Evolutionary conservation across 2,797 vertebrate species (phyloP).

Genomic region (Zenarchopterus dispar): DNA sequence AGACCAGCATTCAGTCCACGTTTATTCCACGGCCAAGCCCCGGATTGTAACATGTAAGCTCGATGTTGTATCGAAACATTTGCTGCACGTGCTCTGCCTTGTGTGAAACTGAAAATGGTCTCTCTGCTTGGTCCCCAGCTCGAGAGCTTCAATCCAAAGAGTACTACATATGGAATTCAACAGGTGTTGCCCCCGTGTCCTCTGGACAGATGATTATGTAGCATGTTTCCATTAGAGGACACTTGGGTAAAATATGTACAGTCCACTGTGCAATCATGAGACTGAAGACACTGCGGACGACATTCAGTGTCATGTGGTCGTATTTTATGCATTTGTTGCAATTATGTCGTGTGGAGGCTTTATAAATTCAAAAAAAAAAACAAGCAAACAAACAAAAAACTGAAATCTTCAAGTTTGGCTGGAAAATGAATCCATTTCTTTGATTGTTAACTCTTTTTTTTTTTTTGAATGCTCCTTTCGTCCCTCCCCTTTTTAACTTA

Average conservation of each 20-base stretch:
- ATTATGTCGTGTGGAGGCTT: constrained; percentile 8
- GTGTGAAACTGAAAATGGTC: background rate
- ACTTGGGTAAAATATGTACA: background rate
- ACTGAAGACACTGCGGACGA: constrained; percentile 4
- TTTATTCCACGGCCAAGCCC: constrained; percentile 91
- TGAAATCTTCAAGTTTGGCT: background rate
- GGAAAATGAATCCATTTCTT: constrained; percentile 9
- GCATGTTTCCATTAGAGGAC: constrained; percentile 8
- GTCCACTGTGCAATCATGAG: background rate
- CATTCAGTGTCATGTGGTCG: background rate
- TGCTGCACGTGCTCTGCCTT: background rate
- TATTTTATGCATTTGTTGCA: background rate
- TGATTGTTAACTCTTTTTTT: constrained; percentile 4
- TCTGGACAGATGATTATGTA: constrained; percentile 78
- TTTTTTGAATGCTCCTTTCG: constrained; percentile 15
- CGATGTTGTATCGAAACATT: background rate
- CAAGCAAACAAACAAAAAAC: no score
- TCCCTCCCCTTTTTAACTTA: background rate
- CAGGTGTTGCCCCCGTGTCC: constrained; percentile 87
- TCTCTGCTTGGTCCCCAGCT: constrained; percentile 75
- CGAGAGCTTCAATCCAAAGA: constrained; percentile 91
- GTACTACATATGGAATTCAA: constrained; percentile 97
- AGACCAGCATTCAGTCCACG: constrained; percentile 96
- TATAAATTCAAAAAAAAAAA: background rate
- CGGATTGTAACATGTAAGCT: constrained; percentile 89